Percentiles rank a stretch among this genome's conserved stretches.
These are phyloP conservation scores for Drosophila merina DNA, from an alignment of 2,888 invertebrate species.

Conservation along the genomic window DNA sequence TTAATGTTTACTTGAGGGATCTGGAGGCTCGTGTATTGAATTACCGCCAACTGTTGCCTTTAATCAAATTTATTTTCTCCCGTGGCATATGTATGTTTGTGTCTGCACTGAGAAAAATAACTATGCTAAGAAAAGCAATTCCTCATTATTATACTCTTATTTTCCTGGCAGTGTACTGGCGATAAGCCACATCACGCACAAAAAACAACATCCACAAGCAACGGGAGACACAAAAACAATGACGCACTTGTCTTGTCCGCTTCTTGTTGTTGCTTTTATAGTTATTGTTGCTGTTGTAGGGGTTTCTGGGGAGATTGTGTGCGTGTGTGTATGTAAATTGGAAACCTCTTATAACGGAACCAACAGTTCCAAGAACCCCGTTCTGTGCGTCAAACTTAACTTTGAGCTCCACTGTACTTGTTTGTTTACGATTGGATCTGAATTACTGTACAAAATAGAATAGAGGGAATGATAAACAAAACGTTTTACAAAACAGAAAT, in stretches of 20 bases:
- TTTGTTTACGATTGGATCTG: background rate
- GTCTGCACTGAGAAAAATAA: background rate
- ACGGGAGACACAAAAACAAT: slow-evolving; percentile 56
- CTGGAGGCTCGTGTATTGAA: slow-evolving; percentile 56
- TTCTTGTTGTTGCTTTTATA: slow-evolving; percentile 24
- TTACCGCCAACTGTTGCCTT: slow-evolving; percentile 67
- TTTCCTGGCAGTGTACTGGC: slow-evolving; percentile 3
- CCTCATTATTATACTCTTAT: too few species aligned
- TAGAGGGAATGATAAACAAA: background rate
- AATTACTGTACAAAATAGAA: background rate
- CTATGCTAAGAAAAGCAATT: too few species aligned
- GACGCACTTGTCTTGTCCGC: slow-evolving; percentile 66
- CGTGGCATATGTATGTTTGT: slow-evolving; percentile 23
- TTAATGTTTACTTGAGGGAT: slow-evolving; percentile 64
- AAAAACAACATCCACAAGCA: slow-evolving; percentile 15
- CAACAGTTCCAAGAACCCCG: slow-evolving; percentile 24
- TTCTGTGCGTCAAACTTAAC: slow-evolving; percentile 3
- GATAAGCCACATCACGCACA: slow-evolving; percentile 59
- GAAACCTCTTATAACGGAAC: slow-evolving; percentile 26
- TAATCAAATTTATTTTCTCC: slow-evolving; percentile 57
- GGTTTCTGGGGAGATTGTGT: background rate
- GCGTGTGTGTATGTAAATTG: background rate
- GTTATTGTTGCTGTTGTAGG: background rate
- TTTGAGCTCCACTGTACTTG: slow-evolving; percentile 16
- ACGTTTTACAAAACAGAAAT: background rate